Evolutionary conservation across 2,797 vertebrate species (phyloP).

Genomic region (Gorsachius magnificus): DNA sequence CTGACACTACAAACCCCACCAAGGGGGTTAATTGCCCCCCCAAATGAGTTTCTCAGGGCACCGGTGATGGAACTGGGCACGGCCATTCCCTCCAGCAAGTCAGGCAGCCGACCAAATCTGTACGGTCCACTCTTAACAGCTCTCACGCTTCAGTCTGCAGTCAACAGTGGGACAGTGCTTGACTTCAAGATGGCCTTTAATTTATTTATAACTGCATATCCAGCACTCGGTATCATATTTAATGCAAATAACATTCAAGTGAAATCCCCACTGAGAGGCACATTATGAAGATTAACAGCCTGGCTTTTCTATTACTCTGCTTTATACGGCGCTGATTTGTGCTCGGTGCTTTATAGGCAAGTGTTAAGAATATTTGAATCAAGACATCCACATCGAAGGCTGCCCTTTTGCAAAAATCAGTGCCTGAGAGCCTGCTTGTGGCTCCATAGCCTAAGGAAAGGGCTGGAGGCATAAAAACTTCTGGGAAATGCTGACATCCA

Average conservation of each 20-base stretch:
- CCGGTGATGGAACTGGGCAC: rapidly evolving
- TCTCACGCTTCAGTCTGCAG: background rate
- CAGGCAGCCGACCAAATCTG: background rate
- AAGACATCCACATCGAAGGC: background rate
- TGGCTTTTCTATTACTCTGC: background rate
- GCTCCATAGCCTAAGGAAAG: background rate
- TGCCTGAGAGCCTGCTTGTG: background rate
- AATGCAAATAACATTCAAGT: slow-evolving; percentile 49
- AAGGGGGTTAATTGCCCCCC: background rate
- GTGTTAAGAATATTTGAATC: background rate
- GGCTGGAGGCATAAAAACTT: background rate
- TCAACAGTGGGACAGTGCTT: background rate
- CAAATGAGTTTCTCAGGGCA: background rate
- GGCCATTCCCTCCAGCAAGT: background rate
- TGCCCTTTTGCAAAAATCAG: background rate
- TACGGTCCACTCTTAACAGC: background rate
- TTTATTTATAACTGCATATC: slow-evolving; percentile 45
- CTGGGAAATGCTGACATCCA: background rate
- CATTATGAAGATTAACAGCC: slow-evolving; percentile 56
- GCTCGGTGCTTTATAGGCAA: background rate
- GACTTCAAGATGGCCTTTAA: slow-evolving; percentile 30
- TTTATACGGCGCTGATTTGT: background rate
- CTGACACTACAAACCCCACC: background rate
- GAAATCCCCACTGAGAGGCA: slow-evolving; percentile 45
- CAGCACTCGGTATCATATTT: slow-evolving; percentile 36